phyloP scores from a whole-genome alignment of 2,888 invertebrate genomes.

The Aspidiotus rigidus region DNA sequence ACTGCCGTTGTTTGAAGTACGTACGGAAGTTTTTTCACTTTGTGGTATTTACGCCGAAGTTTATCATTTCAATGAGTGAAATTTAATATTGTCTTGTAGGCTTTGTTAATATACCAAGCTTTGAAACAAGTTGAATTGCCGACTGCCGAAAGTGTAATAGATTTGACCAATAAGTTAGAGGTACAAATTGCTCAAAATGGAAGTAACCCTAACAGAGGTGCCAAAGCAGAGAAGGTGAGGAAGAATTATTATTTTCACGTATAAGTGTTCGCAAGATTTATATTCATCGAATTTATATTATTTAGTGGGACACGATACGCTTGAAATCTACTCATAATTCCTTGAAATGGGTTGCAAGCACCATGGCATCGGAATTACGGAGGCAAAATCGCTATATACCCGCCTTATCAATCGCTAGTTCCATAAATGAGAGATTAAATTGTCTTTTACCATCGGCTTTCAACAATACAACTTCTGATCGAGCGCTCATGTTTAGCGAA shows the following conservation, averaged over 20 bases:
- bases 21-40: constrained; percentile 19
- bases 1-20: constrained; percentile 75
- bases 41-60: not conserved
- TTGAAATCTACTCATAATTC: constrained; percentile 68
- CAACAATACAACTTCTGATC: constrained; percentile 45
- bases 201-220: constrained; percentile 67
- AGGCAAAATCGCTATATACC: constrained; percentile 73
- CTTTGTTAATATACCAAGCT: constrained; percentile 72
- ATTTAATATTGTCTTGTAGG: constrained; percentile 47
- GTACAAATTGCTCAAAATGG: constrained; percentile 59
- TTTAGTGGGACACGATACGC: constrained; percentile 85
- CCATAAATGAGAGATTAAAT: constrained; percentile 75
- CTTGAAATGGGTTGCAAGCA: constrained; percentile 67
- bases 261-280: not conserved
- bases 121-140: constrained; percentile 62
- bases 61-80: not conserved
- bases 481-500: constrained; percentile 79
- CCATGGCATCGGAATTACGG: constrained; percentile 71
- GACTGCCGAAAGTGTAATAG: constrained; percentile 64
- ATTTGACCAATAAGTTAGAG: constrained; percentile 51
- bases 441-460: constrained; percentile 47
- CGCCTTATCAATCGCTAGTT: constrained; percentile 78
- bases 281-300: constrained; percentile 38
- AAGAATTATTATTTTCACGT: not conserved
- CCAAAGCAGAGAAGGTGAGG: constrained; percentile 79